Percentiles rank a stretch among this genome's conserved stretches.
Evolutionary conservation across 2,113 vertebrate species (phyloP).

Genomic region (Pygoscelis adeliae): DNA sequence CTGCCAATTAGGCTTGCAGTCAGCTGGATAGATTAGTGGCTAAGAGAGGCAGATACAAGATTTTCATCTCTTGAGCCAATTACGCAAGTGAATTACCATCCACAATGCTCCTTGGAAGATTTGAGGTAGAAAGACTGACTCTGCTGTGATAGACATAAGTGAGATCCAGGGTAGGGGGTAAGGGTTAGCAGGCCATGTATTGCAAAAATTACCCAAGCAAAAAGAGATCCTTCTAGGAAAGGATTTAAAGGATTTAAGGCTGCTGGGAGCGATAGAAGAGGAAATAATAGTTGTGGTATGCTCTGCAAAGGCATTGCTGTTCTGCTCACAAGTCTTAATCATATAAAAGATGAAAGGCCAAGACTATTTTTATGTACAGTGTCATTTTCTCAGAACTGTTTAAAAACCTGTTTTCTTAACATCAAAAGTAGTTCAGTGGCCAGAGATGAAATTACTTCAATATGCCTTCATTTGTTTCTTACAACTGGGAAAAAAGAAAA

Average conservation of each 20-base stretch:
- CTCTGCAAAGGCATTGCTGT: conserved; percentile 41
- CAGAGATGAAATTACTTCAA: conserved; percentile 18
- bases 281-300: conserved; percentile 54
- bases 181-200: conserved; percentile 55
- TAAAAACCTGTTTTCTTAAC: conserved; percentile 10
- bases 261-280: conserved; percentile 59
- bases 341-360: conserved; percentile 57
- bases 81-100: conserved; percentile 80
- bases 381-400: conserved; percentile 49
- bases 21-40: conserved; percentile 85
- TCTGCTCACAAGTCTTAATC: conserved; percentile 53
- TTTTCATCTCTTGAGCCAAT: conserved; percentile 86
- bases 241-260: conserved; percentile 75
- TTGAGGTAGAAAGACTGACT: conserved; percentile 65
- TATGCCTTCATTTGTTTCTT: conserved; percentile 17
- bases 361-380: conserved; percentile 9
- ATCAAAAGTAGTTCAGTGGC: background rate
- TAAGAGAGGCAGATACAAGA: conserved; percentile 80
- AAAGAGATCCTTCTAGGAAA: conserved; percentile 67
- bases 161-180: conserved; percentile 55
- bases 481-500: background rate
- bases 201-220: conserved; percentile 64
- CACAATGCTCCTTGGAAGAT: conserved; percentile 71
- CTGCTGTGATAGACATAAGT: conserved; percentile 58
- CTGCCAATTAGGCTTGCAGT: conserved; percentile 87